Conservation (phyloP, 2,797 vertebrate genomes). For the Gymnocypris eckloni region DNA sequence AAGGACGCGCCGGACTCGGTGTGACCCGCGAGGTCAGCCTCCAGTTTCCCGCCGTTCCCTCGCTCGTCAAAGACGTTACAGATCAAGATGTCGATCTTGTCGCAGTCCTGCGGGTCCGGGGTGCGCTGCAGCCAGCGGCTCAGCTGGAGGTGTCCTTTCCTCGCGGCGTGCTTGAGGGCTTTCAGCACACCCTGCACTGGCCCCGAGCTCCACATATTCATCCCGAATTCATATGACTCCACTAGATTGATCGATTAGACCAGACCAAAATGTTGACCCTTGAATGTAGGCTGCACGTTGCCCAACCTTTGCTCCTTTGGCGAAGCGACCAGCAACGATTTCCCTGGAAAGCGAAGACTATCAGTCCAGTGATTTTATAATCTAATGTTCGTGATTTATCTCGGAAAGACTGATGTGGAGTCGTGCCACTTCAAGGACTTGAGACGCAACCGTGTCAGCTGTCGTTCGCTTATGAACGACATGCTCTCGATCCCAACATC, state of each 20-base stretch:
- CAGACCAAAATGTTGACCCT: constrained; percentile 40
- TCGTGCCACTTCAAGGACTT: constrained; percentile 63
- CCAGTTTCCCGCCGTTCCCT: constrained; percentile 65
- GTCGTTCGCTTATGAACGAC: constrained; percentile 61
- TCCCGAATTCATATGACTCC: constrained; percentile 53
- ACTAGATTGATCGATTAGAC: constrained; percentile 1
- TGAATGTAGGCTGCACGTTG: constrained; percentile 8
- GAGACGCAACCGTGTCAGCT: constrained; percentile 50
- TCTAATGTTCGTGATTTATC: constrained; percentile 63
- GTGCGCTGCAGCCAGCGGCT: constrained; percentile 82
- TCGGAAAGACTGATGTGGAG: constrained; percentile 66
- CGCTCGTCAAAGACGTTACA: constrained; percentile 80
- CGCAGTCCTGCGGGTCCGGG: constrained; percentile 73
- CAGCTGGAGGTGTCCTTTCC: constrained; percentile 78
- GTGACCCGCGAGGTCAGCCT: constrained; percentile 66
- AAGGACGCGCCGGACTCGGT: constrained; percentile 65
- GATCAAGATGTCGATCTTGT: constrained; percentile 81
- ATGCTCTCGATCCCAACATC: constrained; percentile 58
- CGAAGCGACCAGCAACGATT: background rate
- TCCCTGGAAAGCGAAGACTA: background rate
- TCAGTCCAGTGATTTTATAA: constrained; percentile 3
- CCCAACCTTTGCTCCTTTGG: background rate
- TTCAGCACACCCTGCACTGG: constrained; percentile 78
- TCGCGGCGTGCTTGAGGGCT: constrained; percentile 78
- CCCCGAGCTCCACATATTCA: constrained; percentile 76